Percentiles rank a stretch among this genome's conserved stretches.
These are phyloP conservation scores for Limonius californicus DNA, from an alignment of 1,140 invertebrate species.

Conservation along the genomic window DNA sequence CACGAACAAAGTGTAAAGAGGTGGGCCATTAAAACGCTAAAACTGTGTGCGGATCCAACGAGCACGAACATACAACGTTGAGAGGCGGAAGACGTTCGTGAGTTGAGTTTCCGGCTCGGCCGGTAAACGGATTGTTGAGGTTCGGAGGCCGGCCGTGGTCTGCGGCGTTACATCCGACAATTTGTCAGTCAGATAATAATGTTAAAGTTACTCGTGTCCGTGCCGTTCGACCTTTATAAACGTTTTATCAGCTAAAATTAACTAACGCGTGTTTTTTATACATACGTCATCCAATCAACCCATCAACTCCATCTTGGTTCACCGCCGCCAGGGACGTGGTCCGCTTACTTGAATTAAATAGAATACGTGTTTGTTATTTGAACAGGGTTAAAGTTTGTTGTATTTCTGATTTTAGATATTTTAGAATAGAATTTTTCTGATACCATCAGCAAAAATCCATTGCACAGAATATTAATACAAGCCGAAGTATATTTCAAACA, in stretches of 20 bases:
- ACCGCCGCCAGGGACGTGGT: too few species aligned
- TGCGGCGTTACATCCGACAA: constrained; percentile 1
- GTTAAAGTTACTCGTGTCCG: neutral
- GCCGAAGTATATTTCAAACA: too few species aligned
- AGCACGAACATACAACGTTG: neutral
- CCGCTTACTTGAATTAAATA: too few species aligned
- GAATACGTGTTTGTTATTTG: too few species aligned
- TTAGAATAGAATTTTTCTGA: too few species aligned
- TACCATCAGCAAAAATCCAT: too few species aligned
- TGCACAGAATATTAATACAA: too few species aligned
- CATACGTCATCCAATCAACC: too few species aligned
- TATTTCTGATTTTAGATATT: too few species aligned
- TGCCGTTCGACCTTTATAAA: neutral
- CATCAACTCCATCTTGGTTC: too few species aligned
- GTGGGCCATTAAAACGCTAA: neutral
- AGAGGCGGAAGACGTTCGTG: neutral
- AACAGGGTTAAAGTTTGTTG: too few species aligned
- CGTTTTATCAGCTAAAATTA: neutral
- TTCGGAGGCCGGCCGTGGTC: neutral
- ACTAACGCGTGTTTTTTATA: neutral
- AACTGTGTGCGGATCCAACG: neutral
- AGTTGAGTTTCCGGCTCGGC: neutral
- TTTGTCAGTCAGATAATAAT: constrained; percentile 1
- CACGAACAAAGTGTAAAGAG: neutral
- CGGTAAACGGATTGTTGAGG: constrained; percentile 1